phyloP scores from a whole-genome alignment of 2,113 vertebrate genomes.

The Otolemur garnettii region DNA sequence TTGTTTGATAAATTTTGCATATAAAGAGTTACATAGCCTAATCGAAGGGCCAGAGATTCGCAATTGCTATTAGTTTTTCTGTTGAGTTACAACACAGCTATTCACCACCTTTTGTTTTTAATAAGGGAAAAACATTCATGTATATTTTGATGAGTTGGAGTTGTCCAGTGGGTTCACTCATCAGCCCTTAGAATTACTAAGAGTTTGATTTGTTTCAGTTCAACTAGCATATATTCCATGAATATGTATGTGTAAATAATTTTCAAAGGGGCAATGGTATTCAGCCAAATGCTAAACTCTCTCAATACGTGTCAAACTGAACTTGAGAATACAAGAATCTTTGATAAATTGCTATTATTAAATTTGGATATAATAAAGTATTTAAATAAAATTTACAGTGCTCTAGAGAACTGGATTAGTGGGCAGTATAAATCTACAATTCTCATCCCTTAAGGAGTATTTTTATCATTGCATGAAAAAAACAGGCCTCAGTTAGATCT shows the following conservation, averaged over 20 bases:
- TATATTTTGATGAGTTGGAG: neutral
- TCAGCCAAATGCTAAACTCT: slow-evolving; percentile 43
- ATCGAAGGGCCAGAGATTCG: neutral
- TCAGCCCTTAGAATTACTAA: neutral
- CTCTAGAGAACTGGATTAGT: slow-evolving; percentile 3
- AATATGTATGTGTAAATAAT: neutral
- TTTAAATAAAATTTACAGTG: slow-evolving; percentile 3
- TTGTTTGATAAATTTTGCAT: neutral
- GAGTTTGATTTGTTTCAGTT: slow-evolving; percentile 43
- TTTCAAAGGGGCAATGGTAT: neutral
- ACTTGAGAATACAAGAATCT: slow-evolving; percentile 32
- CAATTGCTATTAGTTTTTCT: neutral
- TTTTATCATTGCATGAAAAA: slow-evolving; percentile 7
- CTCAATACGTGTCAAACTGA: neutral
- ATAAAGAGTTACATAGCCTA: neutral
- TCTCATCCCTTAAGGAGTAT: neutral
- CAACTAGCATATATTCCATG: slow-evolving; percentile 10
- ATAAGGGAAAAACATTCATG: neutral
- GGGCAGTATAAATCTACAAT: neutral
- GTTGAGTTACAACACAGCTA: neutral
- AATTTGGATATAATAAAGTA: slow-evolving; percentile 18
- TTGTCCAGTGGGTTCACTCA: neutral
- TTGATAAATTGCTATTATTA: neutral
- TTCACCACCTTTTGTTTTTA: slow-evolving; percentile 28
- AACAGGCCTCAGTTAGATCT: neutral